These are phyloP conservation scores for Leucozona laternaria DNA, from an alignment of 2,888 invertebrate genomes.

Conservation along the genomic window DNA sequence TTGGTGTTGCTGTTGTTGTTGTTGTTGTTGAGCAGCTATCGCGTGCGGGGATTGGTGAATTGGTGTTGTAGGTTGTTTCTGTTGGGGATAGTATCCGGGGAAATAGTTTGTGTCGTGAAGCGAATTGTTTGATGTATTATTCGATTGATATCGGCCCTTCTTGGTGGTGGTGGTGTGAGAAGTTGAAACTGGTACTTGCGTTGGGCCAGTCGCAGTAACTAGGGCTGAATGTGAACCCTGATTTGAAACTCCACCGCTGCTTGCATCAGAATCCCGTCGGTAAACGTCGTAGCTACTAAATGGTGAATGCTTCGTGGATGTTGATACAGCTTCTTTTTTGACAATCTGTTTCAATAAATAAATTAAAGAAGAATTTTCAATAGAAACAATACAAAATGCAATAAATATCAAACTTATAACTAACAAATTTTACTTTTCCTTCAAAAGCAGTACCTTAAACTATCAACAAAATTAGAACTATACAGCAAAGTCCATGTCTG, in stretches of 20 bases:
- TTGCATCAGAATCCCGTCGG: constrained; percentile 79
- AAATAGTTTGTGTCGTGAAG: constrained; percentile 80
- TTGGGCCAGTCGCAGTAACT: constrained; percentile 28
- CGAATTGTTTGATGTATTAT: constrained; percentile 64
- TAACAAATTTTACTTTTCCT: no score
- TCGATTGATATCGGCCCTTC: constrained; percentile 60
- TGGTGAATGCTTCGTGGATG: constrained; percentile 82
- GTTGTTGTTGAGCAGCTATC: constrained; percentile 59
- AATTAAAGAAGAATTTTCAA: neutral
- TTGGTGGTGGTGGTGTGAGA: constrained; percentile 51
- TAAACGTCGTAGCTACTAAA: constrained; percentile 81
- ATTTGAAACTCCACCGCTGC: constrained; percentile 75
- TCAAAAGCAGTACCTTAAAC: no score
- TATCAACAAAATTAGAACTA: no score
- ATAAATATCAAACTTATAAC: neutral
- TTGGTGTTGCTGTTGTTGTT: constrained; percentile 78
- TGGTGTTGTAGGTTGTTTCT: constrained; percentile 76
- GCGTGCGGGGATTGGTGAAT: constrained; percentile 75
- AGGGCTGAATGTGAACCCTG: constrained; percentile 76
- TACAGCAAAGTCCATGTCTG: no score
- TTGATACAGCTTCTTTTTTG: constrained; percentile 83
- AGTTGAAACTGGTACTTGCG: constrained; percentile 60
- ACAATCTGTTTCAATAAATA: constrained; percentile 78
- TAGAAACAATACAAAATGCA: neutral
- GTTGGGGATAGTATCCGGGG: constrained; percentile 81